These are phyloP conservation scores for Dasyprocta punctata DNA, from an alignment of 2,113 vertebrate species.

Conservation along the genomic window DNA sequence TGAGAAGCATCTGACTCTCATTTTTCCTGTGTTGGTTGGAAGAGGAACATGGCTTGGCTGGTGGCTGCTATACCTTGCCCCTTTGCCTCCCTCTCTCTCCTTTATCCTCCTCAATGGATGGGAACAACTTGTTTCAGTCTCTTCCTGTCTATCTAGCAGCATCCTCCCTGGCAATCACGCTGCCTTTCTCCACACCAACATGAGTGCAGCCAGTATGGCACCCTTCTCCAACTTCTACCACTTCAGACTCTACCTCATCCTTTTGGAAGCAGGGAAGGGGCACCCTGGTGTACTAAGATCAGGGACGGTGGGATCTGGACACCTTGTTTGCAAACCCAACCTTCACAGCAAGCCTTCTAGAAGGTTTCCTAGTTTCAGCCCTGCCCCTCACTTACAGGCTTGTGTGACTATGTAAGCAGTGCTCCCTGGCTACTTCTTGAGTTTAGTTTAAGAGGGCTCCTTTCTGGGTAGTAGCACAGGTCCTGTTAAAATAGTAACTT, in stretches of 20 bases:
- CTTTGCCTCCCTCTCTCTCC: neutral
- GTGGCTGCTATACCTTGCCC: neutral
- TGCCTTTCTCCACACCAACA: neutral
- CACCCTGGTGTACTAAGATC: neutral
- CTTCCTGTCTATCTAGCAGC: neutral
- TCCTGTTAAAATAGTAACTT: neutral
- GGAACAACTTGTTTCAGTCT: neutral
- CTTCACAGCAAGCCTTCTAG: neutral
- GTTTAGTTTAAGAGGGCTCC: neutral
- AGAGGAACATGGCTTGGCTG: neutral
- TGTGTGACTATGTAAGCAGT: neutral
- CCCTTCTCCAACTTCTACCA: neutral
- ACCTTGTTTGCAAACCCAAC: neutral
- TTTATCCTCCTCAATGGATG: neutral
- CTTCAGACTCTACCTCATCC: neutral
- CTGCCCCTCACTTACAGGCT: neutral
- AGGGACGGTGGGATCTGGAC: neutral
- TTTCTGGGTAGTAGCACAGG: neutral
- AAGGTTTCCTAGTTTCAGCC: neutral
- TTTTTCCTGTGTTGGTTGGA: neutral
- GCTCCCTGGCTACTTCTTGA: neutral
- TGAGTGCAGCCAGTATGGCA: neutral
- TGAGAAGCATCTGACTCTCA: neutral
- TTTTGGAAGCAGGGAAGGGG: neutral
- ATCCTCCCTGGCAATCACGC: neutral